phyloP scores from a whole-genome alignment of 2,888 invertebrate genomes.

The Apodemia mormo region DNA sequence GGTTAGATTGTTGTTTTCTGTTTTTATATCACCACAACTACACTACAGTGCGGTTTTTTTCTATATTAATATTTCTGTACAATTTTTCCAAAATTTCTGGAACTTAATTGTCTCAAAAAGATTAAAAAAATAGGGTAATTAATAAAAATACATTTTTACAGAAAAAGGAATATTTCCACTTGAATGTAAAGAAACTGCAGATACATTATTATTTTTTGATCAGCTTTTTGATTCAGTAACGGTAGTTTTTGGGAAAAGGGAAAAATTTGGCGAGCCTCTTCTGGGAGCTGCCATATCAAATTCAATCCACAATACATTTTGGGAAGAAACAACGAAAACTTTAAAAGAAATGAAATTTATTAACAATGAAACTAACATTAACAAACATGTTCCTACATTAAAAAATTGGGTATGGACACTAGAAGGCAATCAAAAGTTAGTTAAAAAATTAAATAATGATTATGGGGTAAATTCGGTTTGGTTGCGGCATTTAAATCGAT shows the following conservation, averaged over 20 bases:
- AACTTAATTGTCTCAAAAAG: too few species aligned
- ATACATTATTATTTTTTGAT: slow-evolving; percentile 32
- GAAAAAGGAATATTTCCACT: slow-evolving; percentile 26
- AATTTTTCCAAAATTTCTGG: too few species aligned
- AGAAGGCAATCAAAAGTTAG: slow-evolving; percentile 23
- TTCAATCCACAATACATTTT: slow-evolving; percentile 26
- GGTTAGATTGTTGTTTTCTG: too few species aligned
- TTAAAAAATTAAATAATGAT: slow-evolving; percentile 23
- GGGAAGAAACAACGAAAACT: slow-evolving; percentile 24
- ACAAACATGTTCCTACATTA: slow-evolving; percentile 31
- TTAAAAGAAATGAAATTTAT: slow-evolving; percentile 34
- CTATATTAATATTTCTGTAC: too few species aligned
- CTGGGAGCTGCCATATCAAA: slow-evolving; percentile 30
- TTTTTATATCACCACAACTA: too few species aligned
- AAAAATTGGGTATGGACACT: slow-evolving; percentile 37
- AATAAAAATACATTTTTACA: slow-evolving; percentile 2
- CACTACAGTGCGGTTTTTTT: too few species aligned
- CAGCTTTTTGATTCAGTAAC: slow-evolving; percentile 33
- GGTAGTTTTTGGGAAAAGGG: slow-evolving; percentile 28
- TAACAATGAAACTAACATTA: slow-evolving; percentile 12
- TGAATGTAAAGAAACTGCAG: slow-evolving; percentile 31
- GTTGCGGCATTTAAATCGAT: slow-evolving; percentile 42
- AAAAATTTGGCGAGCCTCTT: slow-evolving; percentile 26
- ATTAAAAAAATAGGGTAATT: too few species aligned
- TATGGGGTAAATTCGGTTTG: slow-evolving; percentile 36